Evolutionary conservation across 2,113 vertebrate genomes (phyloP), one percentile per base, ranked within the genome.

Genomic region (Festucalex cinctus): DNA sequence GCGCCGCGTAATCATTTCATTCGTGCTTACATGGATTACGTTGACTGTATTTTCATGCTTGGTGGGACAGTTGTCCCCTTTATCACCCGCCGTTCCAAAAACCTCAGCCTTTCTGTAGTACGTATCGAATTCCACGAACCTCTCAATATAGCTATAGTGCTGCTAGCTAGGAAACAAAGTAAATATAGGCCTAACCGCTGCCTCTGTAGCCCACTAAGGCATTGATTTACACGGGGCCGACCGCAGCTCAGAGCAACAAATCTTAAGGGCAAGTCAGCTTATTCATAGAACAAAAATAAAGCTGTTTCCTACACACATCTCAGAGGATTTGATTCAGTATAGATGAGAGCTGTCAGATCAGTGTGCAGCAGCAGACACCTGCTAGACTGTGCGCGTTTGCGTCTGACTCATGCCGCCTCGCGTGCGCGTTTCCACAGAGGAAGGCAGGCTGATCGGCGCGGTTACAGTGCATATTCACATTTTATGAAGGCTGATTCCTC

Each of bases 171-270:
- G 88, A 89, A 89, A 74, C 79, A 78, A 86, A 85, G 85, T 85
- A 89, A 89, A 88, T 87, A 89, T 88, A 62, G 35, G 37, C 60
- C 37, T 43, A 88, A 86, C 86, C 78, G 81, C 83, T 84, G 80
- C 78, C 82, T 84, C 83, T 87, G 73, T 69, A 80, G 82, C 86
- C 86, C 85, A 88, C 86, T 84, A 73, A 84, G 78, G 85, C 87
- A 90, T 90, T 89, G 87, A 90, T 90, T 88, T 88, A 90, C 87
- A 86, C 82, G 80, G 76, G 82, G 85, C 71, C 79, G 54, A 32
- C 81, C 85, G 87, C 87, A 87, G 86, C 85, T 86, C 87, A 85
- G 86, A 87, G 87, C 83, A 73, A 85, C 86, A 89, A 84, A 88
- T 89, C 84, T n/a, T 86, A 73, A 84, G 59, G 75, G 85, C 83